Evolutionary conservation across 2,113 vertebrate species (phyloP), one percentile per base, ranked within the genome.

Genomic region (Pyxicephalus adspersus): DNA sequence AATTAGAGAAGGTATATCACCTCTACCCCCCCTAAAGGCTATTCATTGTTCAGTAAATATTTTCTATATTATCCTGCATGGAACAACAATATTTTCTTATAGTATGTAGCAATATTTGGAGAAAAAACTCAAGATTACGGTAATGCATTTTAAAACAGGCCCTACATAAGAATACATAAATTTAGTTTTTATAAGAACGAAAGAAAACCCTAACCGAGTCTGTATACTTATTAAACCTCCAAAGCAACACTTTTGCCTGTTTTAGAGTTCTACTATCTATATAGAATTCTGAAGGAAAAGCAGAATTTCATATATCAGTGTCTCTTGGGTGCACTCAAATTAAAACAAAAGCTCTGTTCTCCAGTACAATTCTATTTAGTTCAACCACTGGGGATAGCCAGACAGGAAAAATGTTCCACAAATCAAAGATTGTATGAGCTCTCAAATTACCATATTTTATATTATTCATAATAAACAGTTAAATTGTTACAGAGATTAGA

Each of bases 391-490:
- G 78, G 78, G 60, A 72, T 55, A 64, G 31, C 20, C 50, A 72
- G 55, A 63, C 25, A 29, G 31, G 23, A 38, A 64, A 75, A 78
- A 23, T 63, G 38, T 80, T 79, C 31, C 77, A 71, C 77, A 71
- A 71, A 80, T 80, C 77, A 80, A 80, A 80, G 77, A 71, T 57
- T 51, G 6, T 54, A 26, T 71, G 65, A 72, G 45, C 58, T n/a
- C 38, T 66, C 20, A 63, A 17, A 64, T 72, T 80, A 38, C 23
- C 66, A 71, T 72, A 71, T 52, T 50, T 61, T 72, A 29, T 63
- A 80, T 80, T 64, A 73, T 73, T n/a, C 38, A 58, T 80, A 78
- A 78, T 81, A 64, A 64, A 81, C 78, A 81, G 25, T 80, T 71
- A 28, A 63, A 29, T 58, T 55, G 64, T 73, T 64, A 81, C 38